Conservation (phyloP, 2,888 invertebrate genomes). For the Deilephila porcellus region DNA sequence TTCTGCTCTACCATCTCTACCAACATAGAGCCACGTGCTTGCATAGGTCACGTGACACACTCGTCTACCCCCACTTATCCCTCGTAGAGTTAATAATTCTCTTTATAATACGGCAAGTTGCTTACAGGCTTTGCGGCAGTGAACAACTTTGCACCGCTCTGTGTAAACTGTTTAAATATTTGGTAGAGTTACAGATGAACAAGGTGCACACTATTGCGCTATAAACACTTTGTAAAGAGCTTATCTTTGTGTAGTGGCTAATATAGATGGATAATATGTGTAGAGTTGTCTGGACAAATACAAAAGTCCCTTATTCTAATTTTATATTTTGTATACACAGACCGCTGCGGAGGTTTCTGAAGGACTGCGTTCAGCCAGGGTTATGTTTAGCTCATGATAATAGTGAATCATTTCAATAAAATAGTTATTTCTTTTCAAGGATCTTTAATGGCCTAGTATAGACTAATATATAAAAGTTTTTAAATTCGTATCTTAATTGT, state of each 20-base stretch:
- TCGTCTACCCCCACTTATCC: background rate
- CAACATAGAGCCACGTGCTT: background rate
- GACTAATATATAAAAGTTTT: too few species aligned
- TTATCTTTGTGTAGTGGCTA: background rate
- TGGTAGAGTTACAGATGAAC: background rate
- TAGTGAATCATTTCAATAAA: too few species aligned
- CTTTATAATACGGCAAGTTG: conserved; percentile 7
- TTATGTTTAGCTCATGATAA: too few species aligned
- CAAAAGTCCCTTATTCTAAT: too few species aligned
- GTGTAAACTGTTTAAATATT: background rate
- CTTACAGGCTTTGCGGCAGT: background rate
- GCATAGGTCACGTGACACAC: background rate
- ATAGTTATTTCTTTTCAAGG: too few species aligned
- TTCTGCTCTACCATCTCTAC: background rate
- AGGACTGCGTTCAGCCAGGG: too few species aligned
- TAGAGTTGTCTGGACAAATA: too few species aligned
- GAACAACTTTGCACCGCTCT: background rate
- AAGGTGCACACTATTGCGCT: background rate
- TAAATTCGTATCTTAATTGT: too few species aligned
- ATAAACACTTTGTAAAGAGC: background rate
- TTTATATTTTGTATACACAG: too few species aligned
- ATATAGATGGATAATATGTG: background rate
- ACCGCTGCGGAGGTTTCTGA: too few species aligned
- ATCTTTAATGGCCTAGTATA: too few species aligned
- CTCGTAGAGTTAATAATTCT: conserved; percentile 17